Conservation (phyloP, 2,113 vertebrate genomes). For the Tor tambroides region DNA sequence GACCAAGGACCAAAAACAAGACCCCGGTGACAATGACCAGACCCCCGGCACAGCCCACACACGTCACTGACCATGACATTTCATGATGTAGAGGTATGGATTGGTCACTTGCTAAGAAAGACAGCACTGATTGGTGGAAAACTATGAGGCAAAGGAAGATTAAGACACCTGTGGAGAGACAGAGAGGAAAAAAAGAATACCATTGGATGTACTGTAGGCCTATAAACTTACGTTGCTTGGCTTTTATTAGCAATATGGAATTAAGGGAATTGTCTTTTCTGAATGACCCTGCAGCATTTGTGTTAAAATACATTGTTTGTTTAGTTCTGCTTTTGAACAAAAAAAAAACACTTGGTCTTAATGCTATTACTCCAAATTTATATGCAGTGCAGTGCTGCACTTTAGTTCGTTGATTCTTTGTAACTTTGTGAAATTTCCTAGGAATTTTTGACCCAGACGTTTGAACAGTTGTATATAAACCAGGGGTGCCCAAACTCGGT, state of each 20-base stretch:
- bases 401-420: no score
- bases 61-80: conserved; percentile 86
- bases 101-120: conserved; percentile 75
- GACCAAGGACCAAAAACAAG: conserved; percentile 79
- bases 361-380: background rate
- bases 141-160: conserved; percentile 79
- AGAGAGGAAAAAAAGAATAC: background rate
- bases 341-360: no score
- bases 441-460: no score
- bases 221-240: background rate
- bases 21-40: conserved; percentile 77
- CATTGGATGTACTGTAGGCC: background rate
- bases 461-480: no score
- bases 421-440: no score
- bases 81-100: conserved; percentile 77
- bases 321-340: background rate
- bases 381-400: no score
- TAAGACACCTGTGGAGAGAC: conserved; percentile 74
- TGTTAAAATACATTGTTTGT: background rate
- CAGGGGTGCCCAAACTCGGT: no score
- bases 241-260: background rate
- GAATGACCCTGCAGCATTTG: background rate
- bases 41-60: conserved; percentile 75
- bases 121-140: conserved; percentile 83
- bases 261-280: background rate